phyloP scores from a whole-genome alignment of 2,888 invertebrate genomes.

The Protophormia terraenovae region DNA sequence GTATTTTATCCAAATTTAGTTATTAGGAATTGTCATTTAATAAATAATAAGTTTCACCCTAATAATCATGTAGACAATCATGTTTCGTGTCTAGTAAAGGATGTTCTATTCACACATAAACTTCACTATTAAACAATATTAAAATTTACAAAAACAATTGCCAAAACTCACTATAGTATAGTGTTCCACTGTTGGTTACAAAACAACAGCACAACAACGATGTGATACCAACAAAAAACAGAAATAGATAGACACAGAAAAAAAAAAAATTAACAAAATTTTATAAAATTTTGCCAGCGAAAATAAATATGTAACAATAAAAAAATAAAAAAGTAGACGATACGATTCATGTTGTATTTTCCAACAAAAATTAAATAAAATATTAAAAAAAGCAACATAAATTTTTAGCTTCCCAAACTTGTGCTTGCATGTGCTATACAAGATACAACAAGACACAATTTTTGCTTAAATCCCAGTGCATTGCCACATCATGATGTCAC shows the following conservation, averaged over 20 bases:
- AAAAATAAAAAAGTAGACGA: not conserved
- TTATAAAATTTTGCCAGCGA: slow-evolving; percentile 6
- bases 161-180: not conserved
- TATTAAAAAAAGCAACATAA: not conserved
- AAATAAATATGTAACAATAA: not conserved
- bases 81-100: slow-evolving; percentile 8
- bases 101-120: slow-evolving; percentile 21
- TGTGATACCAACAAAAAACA: no score
- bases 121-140: slow-evolving; percentile 15
- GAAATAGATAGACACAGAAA: no score
- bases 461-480: not conserved
- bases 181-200: no score
- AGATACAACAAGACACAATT: not conserved
- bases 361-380: not conserved
- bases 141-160: not conserved
- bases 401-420: not conserved
- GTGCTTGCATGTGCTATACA: not conserved
- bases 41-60: not conserved
- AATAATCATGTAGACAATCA: not conserved
- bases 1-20: no score
- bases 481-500: slow-evolving; percentile 21
- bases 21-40: no score
- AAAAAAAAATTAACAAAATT: not conserved
- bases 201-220: not conserved
- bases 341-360: not conserved